Evolutionary conservation across 2,797 vertebrate genomes (phyloP).

Genomic region (Sebastes trivittatus): DNA sequence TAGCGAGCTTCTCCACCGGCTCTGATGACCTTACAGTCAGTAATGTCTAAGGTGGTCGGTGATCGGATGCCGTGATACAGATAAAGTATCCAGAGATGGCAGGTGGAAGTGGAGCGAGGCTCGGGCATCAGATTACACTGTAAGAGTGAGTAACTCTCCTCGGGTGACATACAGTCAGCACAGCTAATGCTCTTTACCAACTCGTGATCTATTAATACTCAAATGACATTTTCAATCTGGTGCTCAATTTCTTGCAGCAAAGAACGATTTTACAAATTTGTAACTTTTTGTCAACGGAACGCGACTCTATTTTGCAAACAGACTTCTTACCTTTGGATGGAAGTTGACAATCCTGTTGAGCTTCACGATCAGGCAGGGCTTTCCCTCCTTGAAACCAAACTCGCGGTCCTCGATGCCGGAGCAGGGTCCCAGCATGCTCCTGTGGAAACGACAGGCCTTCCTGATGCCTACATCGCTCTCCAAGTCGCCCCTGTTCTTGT

Average conservation of each 20-base stretch:
- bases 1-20: not conserved
- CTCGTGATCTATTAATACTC: not conserved
- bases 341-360: slow-evolving; percentile 95
- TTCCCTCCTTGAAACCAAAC: slow-evolving; percentile 89
- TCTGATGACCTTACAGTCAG: not conserved
- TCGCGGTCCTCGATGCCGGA: slow-evolving; percentile 83
- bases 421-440: slow-evolving; percentile 87
- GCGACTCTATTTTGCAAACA: not conserved
- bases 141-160: not conserved
- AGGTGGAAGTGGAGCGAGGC: not conserved
- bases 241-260: not conserved
- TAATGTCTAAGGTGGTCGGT: not conserved
- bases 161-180: not conserved
- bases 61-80: no score
- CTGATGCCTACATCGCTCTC: slow-evolving; percentile 82
- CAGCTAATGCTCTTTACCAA: not conserved
- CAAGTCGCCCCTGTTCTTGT: slow-evolving; percentile 85
- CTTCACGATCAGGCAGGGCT: slow-evolving; percentile 92
- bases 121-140: not conserved
- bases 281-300: no score
- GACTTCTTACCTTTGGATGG: slow-evolving; percentile 85
- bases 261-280: no score
- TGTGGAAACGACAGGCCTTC: slow-evolving; percentile 89
- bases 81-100: no score
- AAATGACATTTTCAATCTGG: not conserved